phyloP scores from a whole-genome alignment of 92 coral and sea anemone genomes.

The Micromussa lordhowensis region DNA sequence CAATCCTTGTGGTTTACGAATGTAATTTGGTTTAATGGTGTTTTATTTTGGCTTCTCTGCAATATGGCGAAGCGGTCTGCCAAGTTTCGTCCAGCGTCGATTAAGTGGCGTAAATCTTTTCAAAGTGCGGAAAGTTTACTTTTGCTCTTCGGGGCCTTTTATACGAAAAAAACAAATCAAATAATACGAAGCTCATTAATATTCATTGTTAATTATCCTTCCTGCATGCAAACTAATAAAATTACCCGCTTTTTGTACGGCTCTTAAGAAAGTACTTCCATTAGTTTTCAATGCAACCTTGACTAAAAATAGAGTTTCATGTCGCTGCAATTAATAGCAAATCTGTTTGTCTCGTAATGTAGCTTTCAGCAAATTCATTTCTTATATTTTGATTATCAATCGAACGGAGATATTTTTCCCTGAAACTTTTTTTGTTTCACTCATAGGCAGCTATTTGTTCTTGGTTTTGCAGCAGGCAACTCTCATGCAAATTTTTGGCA shows the following conservation, averaged over 20 bases:
- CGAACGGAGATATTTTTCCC: not conserved
- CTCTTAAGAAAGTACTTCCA: too few relatives aligned
- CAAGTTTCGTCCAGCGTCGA: not conserved
- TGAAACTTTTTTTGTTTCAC: not conserved
- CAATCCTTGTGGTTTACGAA: not conserved
- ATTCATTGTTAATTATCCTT: not conserved
- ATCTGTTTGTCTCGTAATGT: not conserved
- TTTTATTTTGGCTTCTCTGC: not conserved
- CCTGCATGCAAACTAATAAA: not conserved
- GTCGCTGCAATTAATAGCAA: not conserved
- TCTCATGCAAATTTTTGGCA: conserved; percentile 3
- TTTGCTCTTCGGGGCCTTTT: not conserved
- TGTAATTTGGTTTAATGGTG: not conserved
- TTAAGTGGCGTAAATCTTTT: not conserved
- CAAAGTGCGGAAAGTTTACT: not conserved
- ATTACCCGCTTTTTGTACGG: not conserved
- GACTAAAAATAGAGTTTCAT: not conserved
- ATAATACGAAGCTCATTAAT: not conserved
- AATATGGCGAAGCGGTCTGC: not conserved
- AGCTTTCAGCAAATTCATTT: not conserved
- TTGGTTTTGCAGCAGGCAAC: too few relatives aligned
- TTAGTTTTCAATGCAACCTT: too few relatives aligned
- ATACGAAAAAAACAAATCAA: not conserved
- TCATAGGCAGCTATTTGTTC: too few relatives aligned
- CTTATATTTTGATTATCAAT: not conserved